Conservation (phyloP, 2,888 invertebrate genomes). For the Pyralis farinalis region DNA sequence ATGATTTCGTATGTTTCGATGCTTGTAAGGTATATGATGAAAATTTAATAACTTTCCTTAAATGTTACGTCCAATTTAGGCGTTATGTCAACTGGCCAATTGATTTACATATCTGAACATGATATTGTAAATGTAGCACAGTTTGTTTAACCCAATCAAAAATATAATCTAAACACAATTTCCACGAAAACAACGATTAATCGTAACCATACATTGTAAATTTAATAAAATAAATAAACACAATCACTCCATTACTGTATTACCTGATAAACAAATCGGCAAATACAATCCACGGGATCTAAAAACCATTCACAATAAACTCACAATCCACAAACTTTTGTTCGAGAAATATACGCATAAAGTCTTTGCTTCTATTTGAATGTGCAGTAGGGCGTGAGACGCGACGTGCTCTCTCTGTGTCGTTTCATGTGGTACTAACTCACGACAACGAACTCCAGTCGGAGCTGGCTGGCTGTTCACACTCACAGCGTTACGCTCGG, state of each 20-base stretch:
- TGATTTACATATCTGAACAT: too few relatives aligned
- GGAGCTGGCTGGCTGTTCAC: constrained; percentile 20
- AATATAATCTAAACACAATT: too few relatives aligned
- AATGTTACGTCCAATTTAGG: too few relatives aligned
- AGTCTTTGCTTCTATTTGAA: not conserved
- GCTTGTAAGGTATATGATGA: too few relatives aligned
- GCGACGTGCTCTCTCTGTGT: constrained; percentile 1
- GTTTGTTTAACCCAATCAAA: too few relatives aligned
- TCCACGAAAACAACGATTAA: not conserved
- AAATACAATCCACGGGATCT: not conserved
- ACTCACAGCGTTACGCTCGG: too few relatives aligned
- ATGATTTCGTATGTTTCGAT: too few relatives aligned
- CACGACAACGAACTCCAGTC: constrained; percentile 49
- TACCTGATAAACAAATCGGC: not conserved
- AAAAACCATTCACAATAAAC: not conserved
- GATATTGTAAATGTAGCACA: too few relatives aligned
- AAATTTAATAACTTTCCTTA: too few relatives aligned
- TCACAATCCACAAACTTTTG: not conserved
- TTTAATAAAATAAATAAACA: not conserved
- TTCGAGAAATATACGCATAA: constrained; percentile 1
- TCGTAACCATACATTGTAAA: not conserved
- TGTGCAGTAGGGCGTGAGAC: not conserved
- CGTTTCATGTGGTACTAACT: constrained; percentile 15
- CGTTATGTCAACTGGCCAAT: too few relatives aligned
- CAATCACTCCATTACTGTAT: not conserved